Conservation (phyloP, 2,888 invertebrate genomes). For the Acronicta leporina region DNA sequence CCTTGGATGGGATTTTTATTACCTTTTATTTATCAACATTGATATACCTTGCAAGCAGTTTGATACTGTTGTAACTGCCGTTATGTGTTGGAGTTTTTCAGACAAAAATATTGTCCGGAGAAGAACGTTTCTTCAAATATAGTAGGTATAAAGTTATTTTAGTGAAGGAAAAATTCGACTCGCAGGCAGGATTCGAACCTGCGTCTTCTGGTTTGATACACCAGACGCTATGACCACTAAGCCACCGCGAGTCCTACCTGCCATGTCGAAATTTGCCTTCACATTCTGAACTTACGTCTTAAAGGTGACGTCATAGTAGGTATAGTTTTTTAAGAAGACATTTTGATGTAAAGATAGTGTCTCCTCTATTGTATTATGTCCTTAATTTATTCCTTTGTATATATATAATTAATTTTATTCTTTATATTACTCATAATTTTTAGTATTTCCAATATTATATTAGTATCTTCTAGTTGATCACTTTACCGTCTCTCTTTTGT, state of each 20-base stretch:
- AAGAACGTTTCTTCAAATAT: constrained; percentile 23
- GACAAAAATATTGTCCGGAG: constrained; percentile 20
- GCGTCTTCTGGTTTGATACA: too few species aligned
- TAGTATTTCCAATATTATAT: too few species aligned
- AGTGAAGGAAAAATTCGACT: too few species aligned
- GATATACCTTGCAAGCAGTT: constrained; percentile 44
- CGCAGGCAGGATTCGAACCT: too few species aligned
- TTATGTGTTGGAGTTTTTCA: constrained; percentile 32
- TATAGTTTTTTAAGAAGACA: constrained; percentile 28
- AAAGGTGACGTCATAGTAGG: too few species aligned
- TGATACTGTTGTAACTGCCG: constrained; percentile 38
- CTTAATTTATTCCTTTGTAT: constrained; percentile 39
- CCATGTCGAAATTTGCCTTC: too few species aligned
- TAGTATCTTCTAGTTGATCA: too few species aligned
- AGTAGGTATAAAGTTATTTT: background rate
- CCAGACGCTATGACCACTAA: too few species aligned
- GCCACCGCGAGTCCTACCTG: too few species aligned
- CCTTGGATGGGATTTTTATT: constrained; percentile 61
- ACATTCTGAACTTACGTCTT: too few species aligned
- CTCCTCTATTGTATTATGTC: constrained; percentile 28
- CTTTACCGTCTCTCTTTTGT: background rate
- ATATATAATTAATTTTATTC: constrained; percentile 28
- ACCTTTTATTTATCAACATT: constrained; percentile 61
- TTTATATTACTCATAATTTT: constrained; percentile 14
- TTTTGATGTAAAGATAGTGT: constrained; percentile 31